These are phyloP conservation scores for Vanessa atalanta DNA, from an alignment of 1,140 invertebrate genomes.

Conservation along the genomic window DNA sequence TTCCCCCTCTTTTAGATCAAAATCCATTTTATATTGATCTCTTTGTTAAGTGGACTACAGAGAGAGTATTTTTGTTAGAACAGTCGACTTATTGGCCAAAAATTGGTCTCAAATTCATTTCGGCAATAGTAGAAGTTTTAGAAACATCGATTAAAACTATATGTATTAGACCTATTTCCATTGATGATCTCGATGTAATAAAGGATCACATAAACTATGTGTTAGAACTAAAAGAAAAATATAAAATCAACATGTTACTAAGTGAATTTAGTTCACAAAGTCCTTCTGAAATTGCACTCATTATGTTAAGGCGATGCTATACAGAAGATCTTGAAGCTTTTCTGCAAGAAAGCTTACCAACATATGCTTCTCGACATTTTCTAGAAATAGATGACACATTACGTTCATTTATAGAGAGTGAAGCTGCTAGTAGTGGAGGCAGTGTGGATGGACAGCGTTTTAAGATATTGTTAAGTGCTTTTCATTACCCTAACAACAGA, in stretches of 20 bases:
- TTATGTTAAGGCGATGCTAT: constrained; percentile 72
- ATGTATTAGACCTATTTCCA: constrained; percentile 62
- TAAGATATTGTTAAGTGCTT: constrained; percentile 62
- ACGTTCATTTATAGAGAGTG: constrained; percentile 65
- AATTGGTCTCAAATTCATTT: constrained; percentile 72
- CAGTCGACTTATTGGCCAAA: constrained; percentile 75
- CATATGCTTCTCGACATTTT: constrained; percentile 61
- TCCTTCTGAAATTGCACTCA: constrained; percentile 65
- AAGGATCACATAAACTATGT: constrained; percentile 68
- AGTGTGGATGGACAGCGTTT: constrained; percentile 62
- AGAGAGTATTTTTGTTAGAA: constrained; percentile 69
- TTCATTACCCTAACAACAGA: constrained; percentile 60
- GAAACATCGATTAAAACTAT: constrained; percentile 68
- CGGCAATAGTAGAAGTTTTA: constrained; percentile 61
- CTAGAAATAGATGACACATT: constrained; percentile 71
- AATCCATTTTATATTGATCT: constrained; percentile 72
- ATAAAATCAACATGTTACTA: constrained; percentile 72
- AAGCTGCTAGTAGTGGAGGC: constrained; percentile 67
- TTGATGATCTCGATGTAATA: constrained; percentile 69
- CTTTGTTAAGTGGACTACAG: constrained; percentile 72
- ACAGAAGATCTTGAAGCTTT: constrained; percentile 71
- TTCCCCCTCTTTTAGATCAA: constrained; percentile 63
- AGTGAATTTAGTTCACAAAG: constrained; percentile 67
- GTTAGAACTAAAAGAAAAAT: constrained; percentile 72
- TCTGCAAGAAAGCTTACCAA: constrained; percentile 62